Conservation (phyloP, 2,113 vertebrate species). For the Capra hircus region DNA sequence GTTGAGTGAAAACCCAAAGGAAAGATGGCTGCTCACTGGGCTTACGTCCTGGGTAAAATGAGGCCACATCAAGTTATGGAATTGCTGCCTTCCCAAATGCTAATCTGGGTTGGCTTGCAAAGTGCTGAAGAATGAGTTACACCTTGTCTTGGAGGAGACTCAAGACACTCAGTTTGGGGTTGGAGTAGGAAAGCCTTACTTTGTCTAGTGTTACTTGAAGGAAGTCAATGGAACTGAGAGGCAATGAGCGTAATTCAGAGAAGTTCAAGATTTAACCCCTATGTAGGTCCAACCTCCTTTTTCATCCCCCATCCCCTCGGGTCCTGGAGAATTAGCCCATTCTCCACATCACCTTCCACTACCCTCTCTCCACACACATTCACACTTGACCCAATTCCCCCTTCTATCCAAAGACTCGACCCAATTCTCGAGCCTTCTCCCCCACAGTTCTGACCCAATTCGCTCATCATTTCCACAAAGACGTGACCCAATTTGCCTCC, state of each 20-base stretch:
- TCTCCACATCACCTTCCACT: background rate
- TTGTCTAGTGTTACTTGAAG: background rate
- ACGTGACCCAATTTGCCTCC: constrained; percentile 69
- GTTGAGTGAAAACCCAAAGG: background rate
- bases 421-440: constrained; percentile 76
- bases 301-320: background rate
- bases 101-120: background rate
- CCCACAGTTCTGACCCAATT: constrained; percentile 77
- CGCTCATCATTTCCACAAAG: constrained; percentile 71
- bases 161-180: background rate
- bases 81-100: background rate
- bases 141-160: background rate
- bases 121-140: background rate
- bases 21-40: background rate
- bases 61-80: background rate
- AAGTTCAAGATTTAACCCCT: background rate
- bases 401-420: constrained; percentile 64
- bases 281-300: background rate
- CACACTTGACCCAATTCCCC: constrained; percentile 60
- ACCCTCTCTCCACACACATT: background rate
- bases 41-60: background rate
- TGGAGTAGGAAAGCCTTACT: background rate
- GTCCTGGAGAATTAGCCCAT: background rate
- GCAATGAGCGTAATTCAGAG: background rate
- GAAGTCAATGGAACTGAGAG: background rate